Evolutionary conservation across 1,140 invertebrate genomes (phyloP).

Genomic region (Mamestra configurata): DNA sequence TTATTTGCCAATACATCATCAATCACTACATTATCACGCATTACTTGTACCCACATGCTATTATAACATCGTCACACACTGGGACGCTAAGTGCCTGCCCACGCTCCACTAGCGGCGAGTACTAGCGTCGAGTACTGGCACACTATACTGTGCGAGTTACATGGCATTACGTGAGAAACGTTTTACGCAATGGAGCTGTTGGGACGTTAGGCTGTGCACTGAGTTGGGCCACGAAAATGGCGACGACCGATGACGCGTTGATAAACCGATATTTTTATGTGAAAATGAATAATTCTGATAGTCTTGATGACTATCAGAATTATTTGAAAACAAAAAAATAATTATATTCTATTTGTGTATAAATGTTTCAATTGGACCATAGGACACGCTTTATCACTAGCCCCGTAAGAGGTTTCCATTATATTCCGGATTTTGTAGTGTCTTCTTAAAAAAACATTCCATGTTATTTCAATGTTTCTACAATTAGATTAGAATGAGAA

Average conservation of each 20-base stretch:
- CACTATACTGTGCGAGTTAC: constrained; percentile 3
- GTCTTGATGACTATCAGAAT: too few relatives aligned
- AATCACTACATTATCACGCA: constrained; percentile 5
- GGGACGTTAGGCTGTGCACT: background rate
- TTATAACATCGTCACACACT: background rate
- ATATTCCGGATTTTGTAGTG: too few relatives aligned
- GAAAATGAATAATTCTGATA: too few relatives aligned
- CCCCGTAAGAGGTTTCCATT: too few relatives aligned
- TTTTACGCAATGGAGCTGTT: constrained; percentile 39
- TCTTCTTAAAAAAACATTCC: background rate
- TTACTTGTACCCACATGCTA: background rate
- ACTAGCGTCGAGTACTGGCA: background rate
- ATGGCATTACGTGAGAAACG: constrained; percentile 39
- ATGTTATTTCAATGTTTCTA: constrained; percentile 5
- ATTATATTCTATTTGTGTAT: too few relatives aligned
- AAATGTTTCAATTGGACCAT: too few relatives aligned
- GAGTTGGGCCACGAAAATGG: background rate
- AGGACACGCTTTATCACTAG: too few relatives aligned
- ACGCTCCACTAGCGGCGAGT: constrained; percentile 16
- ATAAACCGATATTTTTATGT: too few relatives aligned
- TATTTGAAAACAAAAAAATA: too few relatives aligned
- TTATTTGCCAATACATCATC: background rate
- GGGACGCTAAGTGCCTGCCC: constrained; percentile 9
- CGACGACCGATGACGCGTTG: background rate
- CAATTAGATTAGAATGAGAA: constrained; percentile 43